Evolutionary conservation across 2,888 invertebrate species (phyloP), one percentile per base, ranked within the genome.

Genomic region (Glyphotaelius pellucidus): DNA sequence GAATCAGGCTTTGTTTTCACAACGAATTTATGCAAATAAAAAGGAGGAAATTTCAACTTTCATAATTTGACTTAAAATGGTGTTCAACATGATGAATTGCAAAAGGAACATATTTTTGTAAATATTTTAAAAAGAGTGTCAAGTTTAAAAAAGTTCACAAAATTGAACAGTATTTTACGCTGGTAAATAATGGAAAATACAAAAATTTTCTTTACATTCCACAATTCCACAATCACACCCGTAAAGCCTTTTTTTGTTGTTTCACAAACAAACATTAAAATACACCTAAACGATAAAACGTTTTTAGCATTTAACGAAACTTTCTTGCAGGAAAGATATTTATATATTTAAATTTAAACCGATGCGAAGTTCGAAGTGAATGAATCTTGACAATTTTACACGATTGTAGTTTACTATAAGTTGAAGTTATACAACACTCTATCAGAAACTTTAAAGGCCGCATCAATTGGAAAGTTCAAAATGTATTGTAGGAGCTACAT

Each of bases 21-120:
- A 38, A 42, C 86, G 14, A 86, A 38, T 86, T 86, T 86, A 86
- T 86, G 85, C 12, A 85, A 85, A 85, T 85, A 85, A 86, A 86
- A 25, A 47, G 25, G 14, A 47, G 30, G 25, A 86, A 86, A 35
- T 86, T 86, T 86, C 30, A 86, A 86, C 86, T 86, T 86, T 86
- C 11, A n/a, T 42, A 86, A 86, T 86, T 86, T 86, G 86, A 42
- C 86, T 86, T 86, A 42, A 86, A 42, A 42, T 42, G n/a, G 35
- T 86, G 42, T 86, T 86, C 47, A 86, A 47, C n/a, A 12, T 42
- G 86, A 42, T 42, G n/a, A 42, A 86, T 86, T 86, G 86, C 42
- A 35, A 86, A 42, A 42, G 86, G 14, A 25, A 83, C 35, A 19
- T 32, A 83, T 83, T 83, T 83, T 38, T 15, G 35, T 67, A 67